Evolutionary conservation across 2,113 vertebrate species (phyloP), one percentile per base, ranked within the genome.

Genomic region (Cryptotis parvus): DNA sequence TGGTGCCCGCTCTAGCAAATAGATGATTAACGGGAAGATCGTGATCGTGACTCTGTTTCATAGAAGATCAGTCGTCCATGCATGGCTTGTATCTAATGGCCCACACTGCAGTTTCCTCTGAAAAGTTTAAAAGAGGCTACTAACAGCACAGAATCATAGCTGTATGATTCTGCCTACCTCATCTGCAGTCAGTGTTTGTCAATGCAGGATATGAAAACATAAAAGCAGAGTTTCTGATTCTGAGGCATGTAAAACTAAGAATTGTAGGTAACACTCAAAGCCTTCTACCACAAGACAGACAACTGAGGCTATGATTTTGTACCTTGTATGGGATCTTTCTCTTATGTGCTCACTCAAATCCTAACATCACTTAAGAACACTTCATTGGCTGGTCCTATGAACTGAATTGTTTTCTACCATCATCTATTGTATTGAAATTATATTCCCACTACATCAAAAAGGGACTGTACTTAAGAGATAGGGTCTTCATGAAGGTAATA

Each of bases 101-200:
- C 6, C 4, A 58, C 0, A 68, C 4, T 87, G 27, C 27, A 45
- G 1, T 22, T 82, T 10, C 63, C 27, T 72, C 45, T 31, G 9
- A 31, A 80, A 3, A 6, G 35, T 33, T 8, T 27, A 18, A 12
- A 24, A n/a, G 5, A 2, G 20, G 5, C 18, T 31, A 14, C 9
- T 81, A 73, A 37, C 41, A 81, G 29, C 1, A n/a, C 24, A 6
- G 31, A 49, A 49, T n/a, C 8, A 43, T 6, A 20, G 10, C 27
- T 11, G 6, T 22, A 6, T 24, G 68, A 20, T 27, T 26, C 1
- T 0, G 6, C 31, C 15, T 29, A 0, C 1, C 2, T 12, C 26
- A 39, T 63, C 39, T 49, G 7, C 18, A 31, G 29, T 29, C 12
- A 35, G 1, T 26, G 18, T 35, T 31, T 6, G 18, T 31, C 0